phyloP scores from a whole-genome alignment of 2,113 vertebrate species.

The Tautogolabrus adspersus region DNA sequence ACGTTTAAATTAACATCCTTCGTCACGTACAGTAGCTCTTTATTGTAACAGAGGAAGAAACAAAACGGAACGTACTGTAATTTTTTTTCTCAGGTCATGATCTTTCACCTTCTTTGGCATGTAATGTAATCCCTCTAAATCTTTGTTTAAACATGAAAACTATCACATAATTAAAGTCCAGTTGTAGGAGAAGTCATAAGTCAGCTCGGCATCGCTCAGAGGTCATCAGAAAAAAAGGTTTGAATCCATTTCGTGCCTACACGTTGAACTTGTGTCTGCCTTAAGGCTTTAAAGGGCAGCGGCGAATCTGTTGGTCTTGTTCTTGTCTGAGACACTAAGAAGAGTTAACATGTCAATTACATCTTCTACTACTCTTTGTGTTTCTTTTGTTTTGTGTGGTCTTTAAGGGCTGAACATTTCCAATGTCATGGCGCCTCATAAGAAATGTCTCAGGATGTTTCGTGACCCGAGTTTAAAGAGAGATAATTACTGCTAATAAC shows the following conservation, averaged over 20 bases:
- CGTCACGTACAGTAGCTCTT: background rate
- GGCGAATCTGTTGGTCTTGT: background rate
- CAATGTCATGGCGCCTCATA: background rate
- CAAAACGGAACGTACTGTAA: background rate
- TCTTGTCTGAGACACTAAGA: background rate
- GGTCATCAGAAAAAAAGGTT: constrained; percentile 10
- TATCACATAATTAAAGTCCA: constrained; percentile 38
- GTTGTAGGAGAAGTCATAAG: constrained; percentile 33
- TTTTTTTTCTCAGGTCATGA: background rate
- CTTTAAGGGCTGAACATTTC: background rate
- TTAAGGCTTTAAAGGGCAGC: constrained; percentile 11
- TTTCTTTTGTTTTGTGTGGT: background rate
- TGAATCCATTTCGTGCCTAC: constrained; percentile 23
- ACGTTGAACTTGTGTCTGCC: constrained; percentile 4
- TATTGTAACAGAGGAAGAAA: background rate
- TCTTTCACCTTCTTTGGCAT: background rate
- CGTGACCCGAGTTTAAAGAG: constrained; percentile 37
- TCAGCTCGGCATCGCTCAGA: background rate
- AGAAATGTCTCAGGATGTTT: constrained; percentile 23
- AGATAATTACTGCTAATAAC: constrained; percentile 59
- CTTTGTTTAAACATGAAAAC: background rate
- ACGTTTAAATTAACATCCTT: background rate
- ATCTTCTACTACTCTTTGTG: background rate
- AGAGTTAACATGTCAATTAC: background rate
- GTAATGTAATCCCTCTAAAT: constrained; percentile 16